These are phyloP conservation scores for Rhopilema esculentum DNA, from an alignment of 30 jellyfish, hydroid and myxozoan genomes.

Conservation along the genomic window DNA sequence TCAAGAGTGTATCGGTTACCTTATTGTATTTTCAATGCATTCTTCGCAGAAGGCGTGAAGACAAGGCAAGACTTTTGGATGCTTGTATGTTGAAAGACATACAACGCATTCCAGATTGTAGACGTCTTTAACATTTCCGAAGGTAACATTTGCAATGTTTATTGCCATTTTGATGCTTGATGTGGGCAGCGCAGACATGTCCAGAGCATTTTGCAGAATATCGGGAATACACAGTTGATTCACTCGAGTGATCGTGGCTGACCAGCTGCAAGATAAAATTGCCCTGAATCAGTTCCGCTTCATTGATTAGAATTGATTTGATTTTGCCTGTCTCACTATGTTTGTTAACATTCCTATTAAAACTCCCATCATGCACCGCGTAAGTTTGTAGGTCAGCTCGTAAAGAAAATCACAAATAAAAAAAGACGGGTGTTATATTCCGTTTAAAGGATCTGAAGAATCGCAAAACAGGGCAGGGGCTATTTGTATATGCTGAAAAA, in stretches of 20 bases:
- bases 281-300: neutral
- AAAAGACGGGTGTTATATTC: no score
- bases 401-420: neutral
- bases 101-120: slow-evolving; percentile 80
- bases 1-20: slow-evolving; percentile 64
- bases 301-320: neutral
- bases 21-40: slow-evolving; percentile 86
- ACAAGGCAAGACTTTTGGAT: slow-evolving; percentile 97
- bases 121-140: slow-evolving; percentile 73
- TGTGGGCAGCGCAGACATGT: slow-evolving; percentile 18
- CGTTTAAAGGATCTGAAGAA: no score
- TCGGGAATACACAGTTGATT: slow-evolving; percentile 1
- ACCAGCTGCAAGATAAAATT: neutral
- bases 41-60: slow-evolving; percentile 91
- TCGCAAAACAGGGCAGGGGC: no score
- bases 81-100: slow-evolving; percentile 80
- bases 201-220: slow-evolving; percentile 7
- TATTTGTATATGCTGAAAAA: no score
- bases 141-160: slow-evolving; percentile 67
- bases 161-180: slow-evolving; percentile 50
- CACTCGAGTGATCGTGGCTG: slow-evolving; percentile 42
- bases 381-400: neutral
- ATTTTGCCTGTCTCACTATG: neutral
- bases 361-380: neutral
- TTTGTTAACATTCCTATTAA: neutral